Conservation (phyloP, 2,797 vertebrate species). For the Bradypus variegatus region DNA sequence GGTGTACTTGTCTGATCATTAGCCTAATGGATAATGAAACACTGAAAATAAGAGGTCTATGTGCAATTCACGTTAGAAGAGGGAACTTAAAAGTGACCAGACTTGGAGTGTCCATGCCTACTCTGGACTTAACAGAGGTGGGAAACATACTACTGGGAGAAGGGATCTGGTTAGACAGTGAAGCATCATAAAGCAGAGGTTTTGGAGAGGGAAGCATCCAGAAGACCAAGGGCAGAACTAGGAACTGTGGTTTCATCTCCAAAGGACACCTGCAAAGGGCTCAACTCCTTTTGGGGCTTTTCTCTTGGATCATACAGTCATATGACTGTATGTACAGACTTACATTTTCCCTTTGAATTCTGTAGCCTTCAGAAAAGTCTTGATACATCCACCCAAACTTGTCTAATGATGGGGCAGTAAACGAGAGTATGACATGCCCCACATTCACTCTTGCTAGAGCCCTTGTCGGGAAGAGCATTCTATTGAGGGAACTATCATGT, state of each 20-base stretch:
- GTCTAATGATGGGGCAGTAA: not conserved
- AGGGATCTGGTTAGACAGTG: not conserved
- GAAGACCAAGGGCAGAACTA: not conserved
- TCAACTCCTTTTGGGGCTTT: not conserved
- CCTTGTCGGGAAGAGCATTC: not conserved
- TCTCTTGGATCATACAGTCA: not conserved
- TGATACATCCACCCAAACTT: not conserved
- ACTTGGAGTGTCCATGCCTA: not conserved
- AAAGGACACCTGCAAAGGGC: not conserved
- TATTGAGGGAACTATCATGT: not conserved
- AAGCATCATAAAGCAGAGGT: not conserved
- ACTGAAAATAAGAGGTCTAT: not conserved
- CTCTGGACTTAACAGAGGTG: not conserved
- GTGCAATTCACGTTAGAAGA: not conserved
- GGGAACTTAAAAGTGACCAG: not conserved
- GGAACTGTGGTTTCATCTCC: not conserved
- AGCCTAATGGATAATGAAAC: not conserved
- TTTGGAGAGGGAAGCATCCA: not conserved
- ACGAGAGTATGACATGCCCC: not conserved
- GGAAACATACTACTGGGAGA: not conserved
- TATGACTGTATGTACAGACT: not conserved
- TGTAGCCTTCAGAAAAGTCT: not conserved
- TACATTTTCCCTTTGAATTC: not conserved
- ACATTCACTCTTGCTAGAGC: not conserved
- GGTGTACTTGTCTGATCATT: not conserved